Evolutionary conservation across 2,113 vertebrate species (phyloP).

Genomic region (Scytalopus superciliaris): DNA sequence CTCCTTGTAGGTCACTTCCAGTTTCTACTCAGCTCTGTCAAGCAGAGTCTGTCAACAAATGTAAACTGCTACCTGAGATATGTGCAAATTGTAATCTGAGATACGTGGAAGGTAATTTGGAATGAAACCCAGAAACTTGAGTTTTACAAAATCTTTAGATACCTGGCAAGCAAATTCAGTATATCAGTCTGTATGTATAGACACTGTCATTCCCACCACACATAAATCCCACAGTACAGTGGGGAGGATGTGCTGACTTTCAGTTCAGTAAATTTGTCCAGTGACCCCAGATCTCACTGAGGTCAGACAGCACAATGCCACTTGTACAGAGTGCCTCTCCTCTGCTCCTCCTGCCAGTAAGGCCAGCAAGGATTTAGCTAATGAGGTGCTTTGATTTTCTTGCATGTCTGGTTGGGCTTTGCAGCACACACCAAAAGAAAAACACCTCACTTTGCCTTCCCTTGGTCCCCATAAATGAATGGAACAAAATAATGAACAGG

Average conservation of each 20-base stretch:
- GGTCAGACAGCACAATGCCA: background rate
- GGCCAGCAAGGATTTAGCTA: background rate
- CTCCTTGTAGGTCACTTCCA: background rate
- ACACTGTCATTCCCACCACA: background rate
- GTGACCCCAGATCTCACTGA: background rate
- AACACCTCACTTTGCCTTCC: background rate
- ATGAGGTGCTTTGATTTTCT: fast-evolving
- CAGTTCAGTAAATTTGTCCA: background rate
- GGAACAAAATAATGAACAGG: background rate
- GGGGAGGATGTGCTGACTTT: background rate
- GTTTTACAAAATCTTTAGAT: background rate
- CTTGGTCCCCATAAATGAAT: background rate
- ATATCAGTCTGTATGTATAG: background rate
- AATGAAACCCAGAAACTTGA: background rate
- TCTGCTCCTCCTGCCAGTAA: background rate
- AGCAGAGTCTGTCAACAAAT: background rate
- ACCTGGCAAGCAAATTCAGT: background rate
- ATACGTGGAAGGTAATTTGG: background rate
- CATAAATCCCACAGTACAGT: fast-evolving
- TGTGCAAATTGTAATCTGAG: background rate
- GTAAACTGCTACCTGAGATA: background rate
- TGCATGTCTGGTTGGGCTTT: background rate
- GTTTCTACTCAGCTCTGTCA: background rate
- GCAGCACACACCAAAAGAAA: background rate
- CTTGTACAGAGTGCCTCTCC: background rate